A percentile compares a stretch with the other conserved stretches of the same genome.
These are phyloP conservation scores for Orgyia antiqua DNA, from an alignment of 2,888 invertebrate genomes.

Conservation along the genomic window DNA sequence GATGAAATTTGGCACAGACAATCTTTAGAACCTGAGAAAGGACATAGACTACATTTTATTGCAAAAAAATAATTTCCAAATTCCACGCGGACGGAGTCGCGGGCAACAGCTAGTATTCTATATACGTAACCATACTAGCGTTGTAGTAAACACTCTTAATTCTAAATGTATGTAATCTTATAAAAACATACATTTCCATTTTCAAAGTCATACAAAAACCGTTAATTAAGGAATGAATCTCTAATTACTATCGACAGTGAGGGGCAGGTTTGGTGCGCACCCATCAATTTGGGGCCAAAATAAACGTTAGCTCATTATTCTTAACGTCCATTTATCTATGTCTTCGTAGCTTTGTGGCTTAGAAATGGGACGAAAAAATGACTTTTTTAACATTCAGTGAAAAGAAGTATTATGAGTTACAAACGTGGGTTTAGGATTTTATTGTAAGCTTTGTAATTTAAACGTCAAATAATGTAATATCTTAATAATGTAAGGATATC, in stretches of 20 bases:
- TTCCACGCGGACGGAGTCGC: too few relatives aligned
- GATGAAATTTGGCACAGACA: too few relatives aligned
- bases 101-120: too few relatives aligned
- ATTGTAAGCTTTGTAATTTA: neutral
- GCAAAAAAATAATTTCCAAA: too few relatives aligned
- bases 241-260: slow-evolving; percentile 17
- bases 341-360: slow-evolving; percentile 32
- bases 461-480: too few relatives aligned
- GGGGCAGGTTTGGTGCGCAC: slow-evolving; percentile 16
- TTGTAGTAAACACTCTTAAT: too few relatives aligned
- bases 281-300: slow-evolving; percentile 50
- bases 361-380: slow-evolving; percentile 31
- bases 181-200: neutral
- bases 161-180: too few relatives aligned
- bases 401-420: neutral
- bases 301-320: slow-evolving; percentile 49
- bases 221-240: slow-evolving; percentile 23
- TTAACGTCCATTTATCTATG: slow-evolving; percentile 42
- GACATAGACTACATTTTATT: too few relatives aligned
- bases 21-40: too few relatives aligned
- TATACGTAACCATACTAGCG: too few relatives aligned
- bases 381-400: slow-evolving; percentile 17
- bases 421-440: slow-evolving; percentile 1
- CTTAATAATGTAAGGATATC: too few relatives aligned
- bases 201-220: slow-evolving; percentile 4